Conservation (phyloP, 2,888 invertebrate species). For the Caenorhabditis wallacei region DNA sequence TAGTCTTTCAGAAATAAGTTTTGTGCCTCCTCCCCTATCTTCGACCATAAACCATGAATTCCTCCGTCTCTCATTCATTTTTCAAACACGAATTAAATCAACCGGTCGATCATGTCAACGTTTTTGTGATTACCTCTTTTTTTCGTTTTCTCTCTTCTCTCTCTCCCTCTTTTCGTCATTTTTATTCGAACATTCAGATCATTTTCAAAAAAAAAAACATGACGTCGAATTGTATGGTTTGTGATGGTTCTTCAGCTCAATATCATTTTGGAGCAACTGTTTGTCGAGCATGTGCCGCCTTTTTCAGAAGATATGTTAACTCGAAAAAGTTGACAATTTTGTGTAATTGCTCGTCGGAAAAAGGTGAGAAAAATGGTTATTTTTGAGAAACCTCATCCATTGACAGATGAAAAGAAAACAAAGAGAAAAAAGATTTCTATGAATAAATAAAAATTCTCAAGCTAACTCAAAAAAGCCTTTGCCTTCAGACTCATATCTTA, state of each 20-base stretch:
- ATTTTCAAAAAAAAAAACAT: slow-evolving; percentile 9
- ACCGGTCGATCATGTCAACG: slow-evolving; percentile 37
- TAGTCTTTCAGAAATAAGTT: neutral
- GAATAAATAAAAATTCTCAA: too few species aligned
- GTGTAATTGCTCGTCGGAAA: slow-evolving; percentile 40
- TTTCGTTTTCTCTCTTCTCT: slow-evolving; percentile 1
- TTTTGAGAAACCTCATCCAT: too few species aligned
- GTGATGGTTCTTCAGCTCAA: slow-evolving; percentile 23
- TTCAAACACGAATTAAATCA: slow-evolving; percentile 3
- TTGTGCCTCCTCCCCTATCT: neutral
- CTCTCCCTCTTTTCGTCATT: neutral
- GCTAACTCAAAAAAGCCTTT: too few species aligned
- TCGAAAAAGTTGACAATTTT: slow-evolving; percentile 44
- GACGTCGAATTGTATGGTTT: slow-evolving; percentile 32
- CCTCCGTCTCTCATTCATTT: neutral
- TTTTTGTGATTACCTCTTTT: slow-evolving; percentile 8
- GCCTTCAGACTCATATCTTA: slow-evolving; percentile 9
- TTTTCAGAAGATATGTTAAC: slow-evolving; percentile 54
- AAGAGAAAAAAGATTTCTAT: too few species aligned
- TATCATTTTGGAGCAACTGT: slow-evolving; percentile 49
- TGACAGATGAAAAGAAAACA: too few species aligned
- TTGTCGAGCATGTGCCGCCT: slow-evolving; percentile 52
- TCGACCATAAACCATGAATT: slow-evolving; percentile 21
- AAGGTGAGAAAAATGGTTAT: slow-evolving; percentile 32
- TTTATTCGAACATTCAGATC: neutral